phyloP scores from a whole-genome alignment of 2,113 vertebrate species.

The Macrotis lagotis region DNA sequence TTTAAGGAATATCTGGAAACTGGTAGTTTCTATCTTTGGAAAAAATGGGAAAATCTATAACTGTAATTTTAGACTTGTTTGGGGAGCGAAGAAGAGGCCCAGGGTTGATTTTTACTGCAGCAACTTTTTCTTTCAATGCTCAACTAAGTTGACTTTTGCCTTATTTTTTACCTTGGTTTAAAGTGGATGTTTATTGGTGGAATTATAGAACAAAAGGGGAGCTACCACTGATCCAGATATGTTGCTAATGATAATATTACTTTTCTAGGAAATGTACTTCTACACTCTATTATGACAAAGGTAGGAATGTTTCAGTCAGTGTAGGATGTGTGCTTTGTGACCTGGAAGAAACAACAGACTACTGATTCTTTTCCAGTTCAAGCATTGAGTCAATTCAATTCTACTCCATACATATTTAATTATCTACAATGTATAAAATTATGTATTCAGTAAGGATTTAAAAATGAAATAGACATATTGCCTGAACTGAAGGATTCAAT shows the following conservation, averaged over 20 bases:
- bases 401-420: background rate
- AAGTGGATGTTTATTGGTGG: background rate
- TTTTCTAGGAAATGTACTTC: background rate
- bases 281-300: background rate
- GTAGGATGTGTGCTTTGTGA: background rate
- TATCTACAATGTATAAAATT: background rate
- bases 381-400: background rate
- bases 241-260: background rate
- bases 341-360: background rate
- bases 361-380: background rate
- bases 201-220: background rate
- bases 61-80: background rate
- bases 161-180: background rate
- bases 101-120: background rate
- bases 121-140: background rate
- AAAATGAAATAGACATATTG: background rate
- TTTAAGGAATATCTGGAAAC: slow-evolving; percentile 2
- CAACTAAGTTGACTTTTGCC: background rate
- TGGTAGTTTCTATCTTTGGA: background rate
- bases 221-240: background rate
- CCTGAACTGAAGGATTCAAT: background rate
- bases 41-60: slow-evolving; percentile 3
- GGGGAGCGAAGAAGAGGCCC: background rate
- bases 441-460: background rate
- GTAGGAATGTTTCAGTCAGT: background rate